Evolutionary conservation across 1,140 invertebrate species (phyloP).

Genomic region (Trichonephila clavipes): DNA sequence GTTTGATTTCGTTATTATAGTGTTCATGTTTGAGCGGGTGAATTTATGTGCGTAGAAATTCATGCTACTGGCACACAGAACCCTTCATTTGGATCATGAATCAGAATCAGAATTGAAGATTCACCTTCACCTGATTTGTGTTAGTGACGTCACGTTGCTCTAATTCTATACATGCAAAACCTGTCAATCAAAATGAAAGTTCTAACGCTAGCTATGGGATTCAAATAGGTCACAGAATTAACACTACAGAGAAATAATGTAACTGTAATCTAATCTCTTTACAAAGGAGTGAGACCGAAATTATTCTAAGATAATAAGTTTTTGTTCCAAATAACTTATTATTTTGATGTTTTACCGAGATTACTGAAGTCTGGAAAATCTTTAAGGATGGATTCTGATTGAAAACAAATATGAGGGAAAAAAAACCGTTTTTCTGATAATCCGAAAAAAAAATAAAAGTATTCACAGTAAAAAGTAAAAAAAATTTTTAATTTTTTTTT

Average conservation of each 20-base stretch:
- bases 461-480: no score
- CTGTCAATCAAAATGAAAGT: not conserved
- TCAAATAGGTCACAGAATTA: no score
- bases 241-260: no score
- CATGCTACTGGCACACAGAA: not conserved
- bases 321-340: not conserved
- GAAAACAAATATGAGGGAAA: no score
- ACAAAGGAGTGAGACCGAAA: not conserved
- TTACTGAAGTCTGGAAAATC: no score
- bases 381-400: no score
- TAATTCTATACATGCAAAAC: constrained; percentile 9
- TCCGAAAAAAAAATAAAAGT: no score
- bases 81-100: constrained; percentile 30
- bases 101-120: constrained; percentile 26
- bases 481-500: no score
- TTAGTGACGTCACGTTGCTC: not conserved
- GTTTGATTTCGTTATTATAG: constrained; percentile 28
- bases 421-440: no score
- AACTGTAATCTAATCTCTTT: not conserved
- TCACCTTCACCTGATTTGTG: constrained; percentile 39
- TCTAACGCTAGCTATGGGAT: not conserved
- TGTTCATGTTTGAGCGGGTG: constrained; percentile 29
- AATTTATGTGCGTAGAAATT: constrained; percentile 44
- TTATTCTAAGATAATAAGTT: not conserved
- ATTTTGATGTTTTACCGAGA: no score